Base-by-base conservation (phyloP, 1,140 invertebrate genomes). In the Drosophila micromelanica region DNA sequence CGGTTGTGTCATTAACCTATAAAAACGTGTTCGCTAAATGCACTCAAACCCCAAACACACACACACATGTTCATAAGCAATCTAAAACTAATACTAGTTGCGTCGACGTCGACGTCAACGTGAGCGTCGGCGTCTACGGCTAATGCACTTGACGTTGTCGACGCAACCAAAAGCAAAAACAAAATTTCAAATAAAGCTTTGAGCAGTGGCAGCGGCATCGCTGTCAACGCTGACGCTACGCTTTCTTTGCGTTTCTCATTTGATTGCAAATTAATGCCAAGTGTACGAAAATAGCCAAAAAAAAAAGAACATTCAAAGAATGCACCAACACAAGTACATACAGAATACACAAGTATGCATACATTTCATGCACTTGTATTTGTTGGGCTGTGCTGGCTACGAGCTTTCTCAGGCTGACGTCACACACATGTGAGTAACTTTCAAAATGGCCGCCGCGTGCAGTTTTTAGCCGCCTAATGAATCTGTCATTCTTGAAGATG, bases 1-100 rank as follows among this genome's bases (percentile, higher is more conserved):
- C 68, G 69, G 71, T 78, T 87, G 80, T 87, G 84, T 87, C 84
- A 87, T 89, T 87, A 87, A 87, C 85, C 84, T 84, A 87, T 81
- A 81, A 86, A 81, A 86, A 86, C 74, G 81, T 86, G 81, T 81
- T 81, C 77, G 69, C 63, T 68, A 56, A 59, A 73, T 60, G 48
- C 56, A 68, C 23, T 49, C 64, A 55, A 23, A 61, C 32, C 11
- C 37, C 13, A n/a, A n/a, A n/a, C n/a, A 55, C 27, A 46, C n/a
- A 49, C 49, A 61, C 35, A 59, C 1, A 37, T 4, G 37, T 15
- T 15, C 37, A 51, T 37, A 13, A 15, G 49, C 43, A 63, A 48
- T 72, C 60, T 71, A 64, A 51, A 62, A 63, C 71, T 70, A 70
- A 70, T 42, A 55, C 49, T 64, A 54, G 37, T 23, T 54, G 17